A percentile compares a stretch with the other conserved stretches of the same genome.
These are phyloP conservation scores for Cotesia congregata DNA, from an alignment of 2,888 invertebrate species.

Conservation along the genomic window DNA sequence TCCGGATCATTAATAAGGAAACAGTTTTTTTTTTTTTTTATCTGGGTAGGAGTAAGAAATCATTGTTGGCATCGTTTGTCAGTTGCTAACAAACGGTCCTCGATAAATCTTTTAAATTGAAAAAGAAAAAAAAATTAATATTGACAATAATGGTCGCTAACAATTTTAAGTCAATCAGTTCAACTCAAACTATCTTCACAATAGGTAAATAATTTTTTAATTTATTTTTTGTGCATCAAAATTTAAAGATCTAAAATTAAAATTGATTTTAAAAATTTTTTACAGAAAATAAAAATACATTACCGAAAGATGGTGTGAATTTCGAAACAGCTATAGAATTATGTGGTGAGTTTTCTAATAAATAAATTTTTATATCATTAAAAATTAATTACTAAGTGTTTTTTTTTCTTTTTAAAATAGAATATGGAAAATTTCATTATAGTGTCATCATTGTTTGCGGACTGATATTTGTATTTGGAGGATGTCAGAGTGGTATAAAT, in stretches of 20 bases:
- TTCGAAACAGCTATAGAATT: conserved; percentile 60
- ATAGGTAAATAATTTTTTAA: background rate
- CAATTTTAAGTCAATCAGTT: background rate
- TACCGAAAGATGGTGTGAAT: conserved; percentile 54
- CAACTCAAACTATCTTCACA: background rate
- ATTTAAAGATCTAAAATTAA: no score
- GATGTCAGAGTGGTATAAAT: conserved; percentile 78
- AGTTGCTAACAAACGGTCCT: background rate
- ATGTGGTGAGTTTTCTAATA: conserved; percentile 54
- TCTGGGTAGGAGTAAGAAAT: background rate
- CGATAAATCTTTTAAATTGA: background rate
- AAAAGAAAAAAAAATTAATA: background rate
- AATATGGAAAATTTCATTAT: conserved; percentile 79
- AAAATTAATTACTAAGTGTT: background rate
- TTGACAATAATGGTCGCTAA: background rate
- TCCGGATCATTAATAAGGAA: background rate
- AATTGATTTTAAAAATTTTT: conserved; percentile 16
- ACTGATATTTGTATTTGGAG: conserved; percentile 75
- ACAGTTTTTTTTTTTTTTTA: background rate
- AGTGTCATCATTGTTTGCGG: conserved; percentile 77
- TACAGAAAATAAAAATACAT: conserved; percentile 50
- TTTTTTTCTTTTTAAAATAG: conserved; percentile 14
- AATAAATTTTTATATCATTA: background rate
- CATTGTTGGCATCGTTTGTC: background rate
- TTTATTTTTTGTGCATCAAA: background rate